These are phyloP conservation scores for Ammodytes marinus DNA, from an alignment of 2,113 vertebrate species.

Conservation along the genomic window DNA sequence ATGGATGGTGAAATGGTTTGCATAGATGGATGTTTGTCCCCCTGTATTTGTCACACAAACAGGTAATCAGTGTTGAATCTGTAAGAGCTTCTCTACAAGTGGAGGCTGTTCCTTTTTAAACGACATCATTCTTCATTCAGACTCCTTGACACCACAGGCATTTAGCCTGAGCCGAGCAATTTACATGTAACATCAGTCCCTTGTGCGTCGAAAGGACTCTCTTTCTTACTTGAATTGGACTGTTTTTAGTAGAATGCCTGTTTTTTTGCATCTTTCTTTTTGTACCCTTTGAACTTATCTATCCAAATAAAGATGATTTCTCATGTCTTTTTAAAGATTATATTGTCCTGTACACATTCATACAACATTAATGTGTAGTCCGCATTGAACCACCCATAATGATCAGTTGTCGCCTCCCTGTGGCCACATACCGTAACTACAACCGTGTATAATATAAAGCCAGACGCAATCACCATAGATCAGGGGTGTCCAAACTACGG, in stretches of 20 bases:
- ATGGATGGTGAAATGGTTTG: neutral
- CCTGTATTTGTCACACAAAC: neutral
- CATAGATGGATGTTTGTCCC: conserved; percentile 6
- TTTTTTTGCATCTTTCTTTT: conserved; percentile 73
- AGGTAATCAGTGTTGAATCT: neutral
- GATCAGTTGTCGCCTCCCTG: too few species aligned
- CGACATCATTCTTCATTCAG: neutral
- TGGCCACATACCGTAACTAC: too few species aligned
- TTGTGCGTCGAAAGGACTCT: conserved; percentile 63
- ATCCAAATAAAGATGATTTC: conserved; percentile 75
- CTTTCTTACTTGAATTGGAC: conserved; percentile 76
- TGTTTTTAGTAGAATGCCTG: conserved; percentile 68
- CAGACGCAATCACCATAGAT: too few species aligned
- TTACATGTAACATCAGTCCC: conserved; percentile 41
- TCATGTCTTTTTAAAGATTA: conserved; percentile 8
- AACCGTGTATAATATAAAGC: too few species aligned
- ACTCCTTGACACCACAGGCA: conserved; percentile 8
- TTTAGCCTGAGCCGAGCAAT: neutral
- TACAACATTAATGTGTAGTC: too few species aligned
- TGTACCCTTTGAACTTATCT: conserved; percentile 69
- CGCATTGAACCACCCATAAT: too few species aligned
- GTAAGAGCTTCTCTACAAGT: neutral
- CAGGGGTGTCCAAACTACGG: too few species aligned
- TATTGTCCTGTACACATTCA: neutral
- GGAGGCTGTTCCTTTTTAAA: conserved; percentile 15